Evolutionary conservation across 1,140 invertebrate genomes (phyloP), one percentile per base, ranked within the genome.

Genomic region (Ptiloglossa arizonensis): DNA sequence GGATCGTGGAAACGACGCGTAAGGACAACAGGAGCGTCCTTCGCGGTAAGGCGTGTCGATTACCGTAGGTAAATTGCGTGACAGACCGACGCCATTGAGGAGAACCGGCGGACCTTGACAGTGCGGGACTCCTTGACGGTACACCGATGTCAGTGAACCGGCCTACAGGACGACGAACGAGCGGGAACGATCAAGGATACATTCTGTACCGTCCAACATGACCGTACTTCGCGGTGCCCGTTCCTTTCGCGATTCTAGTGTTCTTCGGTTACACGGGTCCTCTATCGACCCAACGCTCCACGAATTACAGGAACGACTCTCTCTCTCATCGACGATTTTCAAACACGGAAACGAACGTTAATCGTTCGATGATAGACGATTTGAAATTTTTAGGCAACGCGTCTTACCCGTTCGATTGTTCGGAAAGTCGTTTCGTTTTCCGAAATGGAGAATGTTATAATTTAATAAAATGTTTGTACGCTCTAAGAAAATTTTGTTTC

Each of bases 41-140:
- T 84, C 85, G 83, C 79, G 76, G 68, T 80, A 57, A 83, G 85
- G 75, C 74, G 79, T 83, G 85, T 88, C 80, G 81, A 87, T 86
- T 86, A 86, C 81, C 83, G 82, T 81, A 83, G 86, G 80, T 85
- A 87, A 85, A 85, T 85, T 71, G 87, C 86, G 78, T 86, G 87
- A 86, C 79, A 86, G 84, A 67, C 56, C 74, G 83, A 81, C 76
- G 69, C 74, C 82, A 87, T 87, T 74, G 81, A 83, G 68, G 56
- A 86, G 84, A 89, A 88, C 81, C 67, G 85, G 86, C 86, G 86
- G 87, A 89, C 88, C 88, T 89, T 89, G 87, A 89, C 87, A 89
- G 85, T 88, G 87, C 50, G 29, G 68, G 78, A 82, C 82, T 84
- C 59, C 69, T 85, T 87, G 82, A 79, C 73, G 79, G 60, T 80